Evolutionary conservation across 2,113 vertebrate species (phyloP).

Genomic region (Puntigrus tetrazona): DNA sequence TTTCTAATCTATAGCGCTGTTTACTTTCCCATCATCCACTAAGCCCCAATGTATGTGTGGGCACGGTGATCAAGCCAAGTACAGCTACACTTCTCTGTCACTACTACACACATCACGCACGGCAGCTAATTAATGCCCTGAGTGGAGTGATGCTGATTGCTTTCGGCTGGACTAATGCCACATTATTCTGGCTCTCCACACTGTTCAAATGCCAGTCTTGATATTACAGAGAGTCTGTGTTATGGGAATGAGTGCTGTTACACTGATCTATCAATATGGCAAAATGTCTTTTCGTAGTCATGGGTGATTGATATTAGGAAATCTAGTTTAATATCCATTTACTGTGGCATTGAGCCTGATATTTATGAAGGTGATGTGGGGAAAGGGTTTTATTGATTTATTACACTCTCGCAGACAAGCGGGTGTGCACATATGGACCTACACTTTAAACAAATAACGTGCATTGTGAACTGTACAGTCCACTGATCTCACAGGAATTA

Average conservation of each 20-base stretch:
- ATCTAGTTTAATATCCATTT: slow-evolving; percentile 37
- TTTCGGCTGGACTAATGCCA: slow-evolving; percentile 49
- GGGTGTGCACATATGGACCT: slow-evolving; percentile 38
- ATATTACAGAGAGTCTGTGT: slow-evolving; percentile 32
- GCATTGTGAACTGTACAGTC: slow-evolving; percentile 55
- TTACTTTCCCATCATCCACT: slow-evolving; percentile 41
- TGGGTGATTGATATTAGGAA: slow-evolving; percentile 14
- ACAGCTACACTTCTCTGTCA: slow-evolving; percentile 33
- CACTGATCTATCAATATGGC: slow-evolving; percentile 33
- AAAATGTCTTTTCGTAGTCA: slow-evolving; percentile 14
- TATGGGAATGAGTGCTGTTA: slow-evolving; percentile 13
- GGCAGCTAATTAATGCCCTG: slow-evolving; percentile 53
- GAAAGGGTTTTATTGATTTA: slow-evolving; percentile 24
- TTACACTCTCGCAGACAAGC: slow-evolving; percentile 11
- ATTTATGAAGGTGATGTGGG: slow-evolving; percentile 22
- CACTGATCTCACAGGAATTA: slow-evolving; percentile 41
- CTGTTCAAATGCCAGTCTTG: slow-evolving; percentile 39
- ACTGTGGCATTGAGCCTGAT: slow-evolving; percentile 25
- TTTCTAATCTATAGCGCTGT: slow-evolving; percentile 25
- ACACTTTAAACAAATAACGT: neutral
- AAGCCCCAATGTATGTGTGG: slow-evolving; percentile 29
- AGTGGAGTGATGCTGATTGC: slow-evolving; percentile 49
- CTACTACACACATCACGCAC: slow-evolving; percentile 45
- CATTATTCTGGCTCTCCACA: slow-evolving; percentile 45
- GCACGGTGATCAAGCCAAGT: slow-evolving; percentile 19